Evolutionary conservation across 2,888 invertebrate species (phyloP), one percentile per base, ranked within the genome.

Genomic region (Nesidiocoris tenuis): DNA sequence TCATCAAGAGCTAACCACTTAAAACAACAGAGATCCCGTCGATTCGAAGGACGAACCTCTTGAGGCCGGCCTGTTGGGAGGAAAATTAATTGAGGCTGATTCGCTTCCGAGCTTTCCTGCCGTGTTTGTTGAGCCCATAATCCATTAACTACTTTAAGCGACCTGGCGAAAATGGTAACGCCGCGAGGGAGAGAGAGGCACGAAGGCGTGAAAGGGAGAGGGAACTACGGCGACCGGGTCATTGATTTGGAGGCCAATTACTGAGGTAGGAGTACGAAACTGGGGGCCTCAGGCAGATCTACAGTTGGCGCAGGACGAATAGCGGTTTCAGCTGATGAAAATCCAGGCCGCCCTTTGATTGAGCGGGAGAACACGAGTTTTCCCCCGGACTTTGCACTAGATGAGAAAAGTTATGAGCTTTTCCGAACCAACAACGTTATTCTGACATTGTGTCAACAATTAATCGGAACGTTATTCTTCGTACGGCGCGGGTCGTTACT

Each of bases 111-210:
- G 25, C 39, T 7, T 39, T 39, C 39, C 39, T 39, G 1, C 18
- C 25, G 24, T 65, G 65, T 65, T 65, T 65, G 65, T 39, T 65
- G 65, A 65, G 24, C 65, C 65, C 65, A 65, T 65, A 65, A 65
- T 65, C 65, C 65, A 65, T 65, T 24, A 65, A 65, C 25, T 24
- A 39, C 65, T 65, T 65, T 39, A 39, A 39, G 39, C 39, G 39
- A 3, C 39, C 39, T 39, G 12, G 39, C 39, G 39, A 39, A 12
- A 39, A 39, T 12, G 39, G 39, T 39, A 39, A 39, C 39, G 39
- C 39, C 61, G n/a, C 61, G 5, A n/a, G 63, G 23, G 63, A 22
- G 22, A 5, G 65, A 39, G 39, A 39, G 39, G 39, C n/a, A 39
- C 39, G 39, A 3, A 7, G 12, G 39, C 5, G 12, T 39, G 39